phyloP scores from a whole-genome alignment of 2,888 invertebrate genomes.

The Ormyrus thymus region DNA sequence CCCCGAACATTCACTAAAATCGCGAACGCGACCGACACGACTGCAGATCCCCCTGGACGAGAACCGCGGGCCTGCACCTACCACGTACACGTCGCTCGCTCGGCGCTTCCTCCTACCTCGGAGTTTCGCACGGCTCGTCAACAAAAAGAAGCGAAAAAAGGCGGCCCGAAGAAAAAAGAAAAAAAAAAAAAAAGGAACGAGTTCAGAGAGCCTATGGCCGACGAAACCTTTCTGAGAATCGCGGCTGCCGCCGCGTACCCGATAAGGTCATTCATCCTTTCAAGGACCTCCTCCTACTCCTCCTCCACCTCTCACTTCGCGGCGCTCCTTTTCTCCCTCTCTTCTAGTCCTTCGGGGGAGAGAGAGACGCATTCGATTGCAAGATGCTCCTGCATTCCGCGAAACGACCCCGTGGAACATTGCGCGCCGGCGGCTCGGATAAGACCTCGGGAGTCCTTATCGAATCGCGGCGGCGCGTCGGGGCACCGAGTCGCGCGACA shows the following conservation, averaged over 20 bases:
- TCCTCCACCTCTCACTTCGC: not conserved
- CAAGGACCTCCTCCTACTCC: conserved; percentile 39
- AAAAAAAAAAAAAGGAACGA: conserved; percentile 8
- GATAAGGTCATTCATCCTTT: conserved; percentile 53
- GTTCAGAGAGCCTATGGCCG: conserved; percentile 1
- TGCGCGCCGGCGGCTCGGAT: too few relatives aligned
- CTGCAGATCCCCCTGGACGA: too few relatives aligned
- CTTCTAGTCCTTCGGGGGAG: not conserved
- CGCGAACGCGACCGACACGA: too few relatives aligned
- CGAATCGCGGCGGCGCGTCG: too few relatives aligned
- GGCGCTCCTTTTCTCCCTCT: not conserved
- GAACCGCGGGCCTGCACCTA: too few relatives aligned
- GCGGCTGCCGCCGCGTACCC: not conserved
- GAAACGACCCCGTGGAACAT: too few relatives aligned
- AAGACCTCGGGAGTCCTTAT: too few relatives aligned
- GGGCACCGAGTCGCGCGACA: too few relatives aligned
- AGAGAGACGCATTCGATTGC: not conserved
- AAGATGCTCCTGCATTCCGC: too few relatives aligned
- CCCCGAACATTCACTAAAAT: too few relatives aligned
- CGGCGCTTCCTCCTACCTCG: not conserved
- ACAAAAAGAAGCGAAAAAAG: conserved; percentile 3
- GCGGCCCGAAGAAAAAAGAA: not conserved
- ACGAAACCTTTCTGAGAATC: conserved; percentile 49
- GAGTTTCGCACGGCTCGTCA: conserved; percentile 39
- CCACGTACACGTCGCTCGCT: too few relatives aligned